These are phyloP conservation scores for Euplexia lucipara DNA, from an alignment of 2,888 invertebrate genomes.

Conservation along the genomic window DNA sequence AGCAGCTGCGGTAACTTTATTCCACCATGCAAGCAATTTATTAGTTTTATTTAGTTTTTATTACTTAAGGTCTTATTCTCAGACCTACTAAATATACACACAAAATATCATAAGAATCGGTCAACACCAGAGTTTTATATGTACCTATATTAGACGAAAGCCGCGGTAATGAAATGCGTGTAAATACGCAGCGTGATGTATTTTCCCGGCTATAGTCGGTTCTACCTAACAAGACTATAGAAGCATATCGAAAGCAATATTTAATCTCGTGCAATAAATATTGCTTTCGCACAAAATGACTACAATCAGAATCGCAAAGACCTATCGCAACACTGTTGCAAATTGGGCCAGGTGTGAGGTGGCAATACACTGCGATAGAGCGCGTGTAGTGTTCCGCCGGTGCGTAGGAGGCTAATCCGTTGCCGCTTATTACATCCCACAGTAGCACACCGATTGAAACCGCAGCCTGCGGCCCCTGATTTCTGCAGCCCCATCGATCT, in stretches of 20 bases:
- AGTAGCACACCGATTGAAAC: slow-evolving; percentile 88
- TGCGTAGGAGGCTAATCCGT: slow-evolving; percentile 81
- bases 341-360: slow-evolving; percentile 51
- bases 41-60: too few species aligned
- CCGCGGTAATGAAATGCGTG: not conserved
- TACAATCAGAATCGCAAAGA: not conserved
- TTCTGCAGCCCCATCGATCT: slow-evolving; percentile 88
- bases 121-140: too few species aligned
- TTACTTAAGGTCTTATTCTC: too few species aligned
- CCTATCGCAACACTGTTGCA: slow-evolving; percentile 19
- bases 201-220: not conserved
- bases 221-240: not conserved
- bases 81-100: too few species aligned
- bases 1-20: too few species aligned
- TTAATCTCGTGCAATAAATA: not conserved
- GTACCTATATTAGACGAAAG: too few species aligned
- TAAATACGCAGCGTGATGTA: not conserved
- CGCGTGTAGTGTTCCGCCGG: slow-evolving; percentile 16
- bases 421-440: slow-evolving; percentile 88
- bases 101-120: too few species aligned
- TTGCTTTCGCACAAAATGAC: not conserved
- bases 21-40: too few species aligned
- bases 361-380: slow-evolving; percentile 13
- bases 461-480: slow-evolving; percentile 85
- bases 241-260: too few species aligned